Evolutionary conservation across 2,797 vertebrate genomes (phyloP).

Genomic region (Pangasius sanitwongsei): DNA sequence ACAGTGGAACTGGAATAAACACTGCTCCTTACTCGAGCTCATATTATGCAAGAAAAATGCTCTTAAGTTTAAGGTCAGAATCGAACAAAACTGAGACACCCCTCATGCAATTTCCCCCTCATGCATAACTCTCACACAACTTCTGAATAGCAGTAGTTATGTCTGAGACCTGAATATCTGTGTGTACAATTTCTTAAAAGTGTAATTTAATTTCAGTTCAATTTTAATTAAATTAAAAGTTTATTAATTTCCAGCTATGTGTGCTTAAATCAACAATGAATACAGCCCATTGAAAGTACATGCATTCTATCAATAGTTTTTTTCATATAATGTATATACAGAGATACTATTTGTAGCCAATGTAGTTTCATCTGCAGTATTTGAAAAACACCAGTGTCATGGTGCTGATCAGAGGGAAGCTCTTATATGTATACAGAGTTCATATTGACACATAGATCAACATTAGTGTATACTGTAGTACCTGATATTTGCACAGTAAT

Average conservation of each 20-base stretch:
- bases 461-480: background rate
- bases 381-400: background rate
- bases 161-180: too few species aligned
- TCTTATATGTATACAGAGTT: background rate
- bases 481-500: background rate
- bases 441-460: background rate
- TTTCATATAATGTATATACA: too few species aligned
- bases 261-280: background rate
- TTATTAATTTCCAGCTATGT: background rate
- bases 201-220: too few species aligned
- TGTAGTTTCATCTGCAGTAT: background rate
- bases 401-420: slow-evolving; percentile 37
- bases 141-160: too few species aligned
- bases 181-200: too few species aligned
- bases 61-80: background rate
- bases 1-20: background rate
- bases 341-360: background rate
- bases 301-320: background rate
- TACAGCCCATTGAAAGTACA: background rate
- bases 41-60: background rate
- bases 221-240: background rate
- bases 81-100: background rate
- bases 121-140: background rate
- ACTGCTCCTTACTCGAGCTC: background rate
- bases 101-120: background rate